Base-by-base conservation (phyloP, 2,797 vertebrate species). In the Glyptemys insculpta region DNA sequence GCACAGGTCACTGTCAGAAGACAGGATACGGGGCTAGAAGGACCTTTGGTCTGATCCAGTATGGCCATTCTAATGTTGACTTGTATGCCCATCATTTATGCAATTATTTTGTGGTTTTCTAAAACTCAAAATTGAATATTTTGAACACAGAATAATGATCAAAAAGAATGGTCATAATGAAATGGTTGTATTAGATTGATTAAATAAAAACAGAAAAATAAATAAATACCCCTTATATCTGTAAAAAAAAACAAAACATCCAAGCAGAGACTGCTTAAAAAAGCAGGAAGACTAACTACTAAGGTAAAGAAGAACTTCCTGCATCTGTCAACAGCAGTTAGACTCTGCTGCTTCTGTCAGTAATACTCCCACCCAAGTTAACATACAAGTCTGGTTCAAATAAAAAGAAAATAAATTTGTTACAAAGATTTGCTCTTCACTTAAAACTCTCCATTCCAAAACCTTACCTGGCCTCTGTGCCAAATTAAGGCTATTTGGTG, bases 281-380 rank as follows among this genome's bases (percentile, higher is more conserved):
- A 87, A 52, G 52, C 1, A 87, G 8, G 18, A 57, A 86, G 49
- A 81, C 49, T 57, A 49, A 79, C 29, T 90, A 8, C 79, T 74
- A 49, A 72, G 95, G 91, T 54, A 94, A 89, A 96, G 41, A 85
- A 19, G 59, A 89, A 12, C 92, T 52, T 94, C 95, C 88, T 94
- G 29, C 15, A 92, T 94, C 62, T 86, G 41, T 16, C 50, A 79
- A 74, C 2, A 12, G 50, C 31, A 49, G 1, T 44, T 14, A 83
- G 84, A 79, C 44, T 56, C 68, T 56, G 37, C 91, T 14, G 29
- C 34, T 79, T n/a, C 29, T 89, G 27, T 79, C 59, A 88, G 4
- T 68, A 85, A 56, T 25, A 89, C 25, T 59, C 29, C 83, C 56
- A 86, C 7, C 65, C n/a, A 95, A 84, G 83, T 5, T 31, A 87